Conservation (phyloP, 1,140 invertebrate genomes). For the Camponotus vicinus region DNA sequence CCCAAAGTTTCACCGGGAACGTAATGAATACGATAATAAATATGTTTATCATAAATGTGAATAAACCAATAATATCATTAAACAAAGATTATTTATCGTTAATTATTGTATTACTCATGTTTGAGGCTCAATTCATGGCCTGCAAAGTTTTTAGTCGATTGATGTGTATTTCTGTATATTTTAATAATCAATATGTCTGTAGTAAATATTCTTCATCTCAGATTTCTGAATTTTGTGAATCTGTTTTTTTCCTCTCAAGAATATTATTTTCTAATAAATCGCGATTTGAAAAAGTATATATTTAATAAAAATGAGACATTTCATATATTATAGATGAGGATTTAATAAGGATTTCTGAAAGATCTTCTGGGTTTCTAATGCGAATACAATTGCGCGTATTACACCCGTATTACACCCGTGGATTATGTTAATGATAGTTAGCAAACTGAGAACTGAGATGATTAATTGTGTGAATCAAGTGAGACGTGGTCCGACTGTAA, state of each 20-base stretch:
- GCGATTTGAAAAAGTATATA: neutral
- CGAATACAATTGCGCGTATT: constrained; percentile 25
- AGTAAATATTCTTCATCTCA: neutral
- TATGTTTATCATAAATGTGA: constrained; percentile 31
- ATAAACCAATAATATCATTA: constrained; percentile 31
- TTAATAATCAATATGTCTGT: too few relatives aligned
- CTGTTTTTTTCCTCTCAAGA: neutral
- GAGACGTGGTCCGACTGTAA: constrained; percentile 59
- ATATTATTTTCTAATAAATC: neutral
- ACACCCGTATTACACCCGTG: neutral
- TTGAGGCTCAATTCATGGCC: neutral
- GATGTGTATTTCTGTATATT: neutral
- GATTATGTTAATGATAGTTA: constrained; percentile 63
- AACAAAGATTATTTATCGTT: constrained; percentile 26
- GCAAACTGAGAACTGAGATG: constrained; percentile 44
- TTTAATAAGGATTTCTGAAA: neutral
- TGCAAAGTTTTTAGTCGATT: neutral
- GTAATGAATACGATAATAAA: constrained; percentile 37
- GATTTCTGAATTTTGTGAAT: neutral
- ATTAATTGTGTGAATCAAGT: constrained; percentile 58
- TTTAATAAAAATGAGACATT: neutral
- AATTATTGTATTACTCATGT: constrained; percentile 14
- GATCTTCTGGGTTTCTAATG: constrained; percentile 31
- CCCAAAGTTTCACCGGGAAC: constrained; percentile 7
- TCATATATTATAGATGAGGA: neutral